These are phyloP conservation scores for Suillia variegata DNA, from an alignment of 2,888 invertebrate genomes.

Conservation along the genomic window DNA sequence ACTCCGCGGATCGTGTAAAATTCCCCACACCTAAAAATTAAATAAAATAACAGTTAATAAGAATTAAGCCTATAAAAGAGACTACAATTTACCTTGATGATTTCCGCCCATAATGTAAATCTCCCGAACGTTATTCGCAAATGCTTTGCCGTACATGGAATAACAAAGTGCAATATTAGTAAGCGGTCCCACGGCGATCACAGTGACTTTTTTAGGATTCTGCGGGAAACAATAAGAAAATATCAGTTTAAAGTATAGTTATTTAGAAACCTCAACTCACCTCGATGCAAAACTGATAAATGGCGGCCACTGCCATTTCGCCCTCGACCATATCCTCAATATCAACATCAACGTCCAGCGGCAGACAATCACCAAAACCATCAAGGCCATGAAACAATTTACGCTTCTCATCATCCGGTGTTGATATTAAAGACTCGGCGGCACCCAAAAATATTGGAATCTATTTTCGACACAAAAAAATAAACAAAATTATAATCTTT, in stretches of 20 bases:
- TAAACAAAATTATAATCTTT: too few species aligned
- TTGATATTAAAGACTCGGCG: conserved; percentile 56
- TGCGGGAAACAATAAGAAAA: conserved; percentile 22
- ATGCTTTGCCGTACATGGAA: conserved; percentile 68
- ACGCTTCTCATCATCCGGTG: conserved; percentile 54
- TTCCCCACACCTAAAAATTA: conserved; percentile 64
- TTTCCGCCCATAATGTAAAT: conserved; percentile 83
- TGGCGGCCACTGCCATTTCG: conserved; percentile 67
- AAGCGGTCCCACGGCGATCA: conserved; percentile 74
- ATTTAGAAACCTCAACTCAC: conserved; percentile 61
- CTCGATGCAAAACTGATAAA: conserved; percentile 67
- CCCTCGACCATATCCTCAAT: conserved; percentile 62
- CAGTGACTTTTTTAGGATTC: conserved; percentile 65
- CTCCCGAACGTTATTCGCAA: conserved; percentile 69
- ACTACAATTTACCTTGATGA: conserved; percentile 63
- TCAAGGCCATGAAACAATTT: conserved; percentile 69
- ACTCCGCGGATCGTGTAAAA: conserved; percentile 70
- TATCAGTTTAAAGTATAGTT: not conserved
- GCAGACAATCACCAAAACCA: conserved; percentile 72
- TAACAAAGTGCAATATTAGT: conserved; percentile 81
- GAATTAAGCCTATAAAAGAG: conserved; percentile 28
- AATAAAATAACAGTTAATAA: not conserved
- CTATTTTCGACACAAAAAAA: too few species aligned
- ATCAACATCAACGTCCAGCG: conserved; percentile 59
- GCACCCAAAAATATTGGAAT: conserved; percentile 75